Conservation (phyloP, 2,797 vertebrate genomes). For the Columba guinea region DNA sequence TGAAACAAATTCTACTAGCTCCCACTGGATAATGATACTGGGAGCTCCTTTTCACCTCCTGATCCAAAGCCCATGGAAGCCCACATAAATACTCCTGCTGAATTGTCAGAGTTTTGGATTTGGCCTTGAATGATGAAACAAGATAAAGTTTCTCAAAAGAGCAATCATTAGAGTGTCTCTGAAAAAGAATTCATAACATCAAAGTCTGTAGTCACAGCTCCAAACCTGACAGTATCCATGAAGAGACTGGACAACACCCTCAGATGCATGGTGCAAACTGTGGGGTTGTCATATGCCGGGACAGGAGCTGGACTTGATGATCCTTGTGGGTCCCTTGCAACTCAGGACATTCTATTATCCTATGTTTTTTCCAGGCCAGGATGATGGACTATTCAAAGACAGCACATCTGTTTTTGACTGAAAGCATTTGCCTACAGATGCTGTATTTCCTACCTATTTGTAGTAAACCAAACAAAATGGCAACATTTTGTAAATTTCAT, state of each 20-base stretch:
- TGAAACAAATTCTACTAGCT: neutral
- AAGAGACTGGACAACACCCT: too few relatives aligned
- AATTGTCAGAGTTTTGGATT: neutral
- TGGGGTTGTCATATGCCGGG: too few relatives aligned
- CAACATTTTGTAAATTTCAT: neutral
- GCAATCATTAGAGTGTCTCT: neutral
- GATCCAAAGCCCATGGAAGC: neutral
- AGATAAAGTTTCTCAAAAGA: neutral
- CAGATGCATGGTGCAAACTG: too few relatives aligned
- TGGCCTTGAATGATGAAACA: neutral
- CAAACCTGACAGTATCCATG: too few relatives aligned
- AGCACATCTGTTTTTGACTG: neutral
- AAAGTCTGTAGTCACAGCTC: neutral
- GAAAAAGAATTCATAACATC: neutral
- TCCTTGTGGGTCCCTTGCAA: too few relatives aligned
- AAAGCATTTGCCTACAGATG: neutral
- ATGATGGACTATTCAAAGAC: neutral
- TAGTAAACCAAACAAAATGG: neutral
- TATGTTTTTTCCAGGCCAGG: neutral
- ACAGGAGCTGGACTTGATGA: too few relatives aligned
- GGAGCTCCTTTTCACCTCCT: neutral
- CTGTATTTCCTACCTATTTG: neutral
- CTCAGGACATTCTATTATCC: too few relatives aligned
- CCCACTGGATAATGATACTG: neutral
- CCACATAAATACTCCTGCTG: neutral